Evolutionary conservation across 1,140 invertebrate genomes (phyloP), one percentile per base, ranked within the genome.

Genomic region (Hestina assimilis): DNA sequence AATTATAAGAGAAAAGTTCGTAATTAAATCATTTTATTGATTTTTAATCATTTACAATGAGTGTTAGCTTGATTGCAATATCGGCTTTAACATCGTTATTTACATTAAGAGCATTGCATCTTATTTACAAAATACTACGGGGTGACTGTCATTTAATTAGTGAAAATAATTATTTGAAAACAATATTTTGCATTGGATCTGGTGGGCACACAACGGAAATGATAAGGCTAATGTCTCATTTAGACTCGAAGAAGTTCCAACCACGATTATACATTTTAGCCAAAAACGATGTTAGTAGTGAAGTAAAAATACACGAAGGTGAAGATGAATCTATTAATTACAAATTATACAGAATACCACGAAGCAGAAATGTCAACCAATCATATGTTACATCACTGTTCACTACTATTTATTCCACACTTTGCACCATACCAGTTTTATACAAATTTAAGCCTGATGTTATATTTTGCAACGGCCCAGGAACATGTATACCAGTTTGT

Each of bases 381-480:
- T 95, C 94, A 1, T 99, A 94, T 83, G 54, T 94, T 0, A 93
- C 94, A 17, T 95, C 95, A 26, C 70, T 97, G 35, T 91, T 93
- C 53, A 96, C 94, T 19, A 98, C 96, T 9, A 11, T 96, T 0
- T 89, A 91, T 76, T 92, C 97, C 0, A 91, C 91, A 20, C 53
- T 95, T 0, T 89, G 90, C 67, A 92, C 92, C 50, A 75, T 97
- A 69, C 92, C 92, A 46, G 65, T 97, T n/a, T 77, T 97, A 8
- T 91, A 93, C 63, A 91, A 85, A 40, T 90, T 93, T 59, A 91
- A 88, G 56, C 96, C 96, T 14, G 91, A 96, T 74, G 71, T 98
- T 52, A 89, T 98, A 52, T 78, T 98, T 1, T 96, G 95, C 74
- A 99, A 99, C 90, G 98, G 98, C 0, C 98, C 98, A 45, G 98